A percentile compares a stretch with the other conserved stretches of the same genome.
Conservation (phyloP, 2,888 invertebrate genomes). For the Trypoxylon attenuatum region DNA sequence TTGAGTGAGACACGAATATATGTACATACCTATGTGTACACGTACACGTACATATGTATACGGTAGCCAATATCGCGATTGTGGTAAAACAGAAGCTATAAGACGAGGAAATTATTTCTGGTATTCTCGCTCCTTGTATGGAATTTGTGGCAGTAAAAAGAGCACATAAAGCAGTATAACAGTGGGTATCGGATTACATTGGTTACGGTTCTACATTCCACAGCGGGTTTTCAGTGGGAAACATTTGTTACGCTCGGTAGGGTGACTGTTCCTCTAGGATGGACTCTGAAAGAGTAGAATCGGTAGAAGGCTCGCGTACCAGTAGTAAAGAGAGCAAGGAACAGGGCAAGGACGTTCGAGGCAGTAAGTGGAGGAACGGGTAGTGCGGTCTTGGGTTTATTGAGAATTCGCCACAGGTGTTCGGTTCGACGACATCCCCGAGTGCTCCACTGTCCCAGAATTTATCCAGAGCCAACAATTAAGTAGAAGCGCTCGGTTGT, state of each 20-base stretch:
- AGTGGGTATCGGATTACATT: slow-evolving; percentile 35
- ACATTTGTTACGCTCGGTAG: slow-evolving; percentile 53
- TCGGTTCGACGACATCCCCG: slow-evolving; percentile 6
- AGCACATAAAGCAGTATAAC: too few relatives aligned
- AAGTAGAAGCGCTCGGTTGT: neutral
- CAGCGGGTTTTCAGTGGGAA: slow-evolving; percentile 54
- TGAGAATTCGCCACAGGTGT: slow-evolving; percentile 43
- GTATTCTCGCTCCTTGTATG: too few relatives aligned
- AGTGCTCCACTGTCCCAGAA: slow-evolving; percentile 13
- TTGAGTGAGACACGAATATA: too few relatives aligned
- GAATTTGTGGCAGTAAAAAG: too few relatives aligned
- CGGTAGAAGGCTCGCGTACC: slow-evolving; percentile 13
- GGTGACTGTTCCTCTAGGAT: slow-evolving; percentile 32
- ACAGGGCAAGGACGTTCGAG: slow-evolving; percentile 34
- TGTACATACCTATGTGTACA: too few relatives aligned
- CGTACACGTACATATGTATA: too few relatives aligned
- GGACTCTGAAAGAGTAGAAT: slow-evolving; percentile 31
- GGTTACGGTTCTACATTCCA: slow-evolving; percentile 48
- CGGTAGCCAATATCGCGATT: too few relatives aligned
- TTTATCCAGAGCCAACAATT: slow-evolving; percentile 12
- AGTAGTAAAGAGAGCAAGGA: slow-evolving; percentile 32
- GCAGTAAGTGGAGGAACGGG: slow-evolving; percentile 1
- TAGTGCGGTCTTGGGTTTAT: slow-evolving; percentile 40
- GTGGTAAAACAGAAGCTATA: too few relatives aligned
- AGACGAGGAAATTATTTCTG: too few relatives aligned